Conservation (phyloP, 2,797 vertebrate species). For the Apogon hyalosoma region DNA sequence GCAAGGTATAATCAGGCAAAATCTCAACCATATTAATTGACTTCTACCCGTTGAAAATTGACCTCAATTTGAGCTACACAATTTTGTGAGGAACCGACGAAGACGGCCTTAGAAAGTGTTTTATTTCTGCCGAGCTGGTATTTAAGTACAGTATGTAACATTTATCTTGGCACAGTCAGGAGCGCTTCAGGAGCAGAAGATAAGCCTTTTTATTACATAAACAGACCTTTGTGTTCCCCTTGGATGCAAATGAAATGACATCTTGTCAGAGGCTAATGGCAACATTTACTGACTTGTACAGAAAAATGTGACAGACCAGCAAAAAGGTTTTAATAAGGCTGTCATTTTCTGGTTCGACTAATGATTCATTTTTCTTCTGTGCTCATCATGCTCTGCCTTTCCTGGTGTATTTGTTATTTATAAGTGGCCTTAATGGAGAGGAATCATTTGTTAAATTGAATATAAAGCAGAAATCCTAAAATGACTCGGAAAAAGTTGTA, state of each 20-base stretch:
- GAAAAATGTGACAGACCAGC: constrained; percentile 41
- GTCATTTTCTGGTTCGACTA: constrained; percentile 25
- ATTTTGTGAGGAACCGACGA: constrained; percentile 22
- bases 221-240: constrained; percentile 18
- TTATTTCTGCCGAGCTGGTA: constrained; percentile 14
- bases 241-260: constrained; percentile 34
- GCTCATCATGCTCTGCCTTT: neutral
- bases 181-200: constrained; percentile 9
- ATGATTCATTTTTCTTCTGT: constrained; percentile 38
- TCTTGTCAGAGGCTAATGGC: constrained; percentile 29
- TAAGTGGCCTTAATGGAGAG: constrained; percentile 3
- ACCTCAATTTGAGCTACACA: constrained; percentile 38
- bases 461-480: constrained; percentile 16
- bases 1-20: constrained; percentile 35
- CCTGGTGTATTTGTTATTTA: constrained; percentile 27
- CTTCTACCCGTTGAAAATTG: constrained; percentile 37
- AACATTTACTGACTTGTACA: constrained; percentile 27
- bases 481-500: neutral
- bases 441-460: constrained; percentile 8
- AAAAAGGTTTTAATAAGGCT: constrained; percentile 40
- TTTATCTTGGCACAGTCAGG: constrained; percentile 26
- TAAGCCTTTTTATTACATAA: constrained; percentile 37
- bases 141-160: constrained; percentile 15
- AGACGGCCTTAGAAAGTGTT: constrained; percentile 17
- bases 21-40: constrained; percentile 60